Base-by-base conservation (phyloP, 2,797 vertebrate genomes). In the Alosa sapidissima region DNA sequence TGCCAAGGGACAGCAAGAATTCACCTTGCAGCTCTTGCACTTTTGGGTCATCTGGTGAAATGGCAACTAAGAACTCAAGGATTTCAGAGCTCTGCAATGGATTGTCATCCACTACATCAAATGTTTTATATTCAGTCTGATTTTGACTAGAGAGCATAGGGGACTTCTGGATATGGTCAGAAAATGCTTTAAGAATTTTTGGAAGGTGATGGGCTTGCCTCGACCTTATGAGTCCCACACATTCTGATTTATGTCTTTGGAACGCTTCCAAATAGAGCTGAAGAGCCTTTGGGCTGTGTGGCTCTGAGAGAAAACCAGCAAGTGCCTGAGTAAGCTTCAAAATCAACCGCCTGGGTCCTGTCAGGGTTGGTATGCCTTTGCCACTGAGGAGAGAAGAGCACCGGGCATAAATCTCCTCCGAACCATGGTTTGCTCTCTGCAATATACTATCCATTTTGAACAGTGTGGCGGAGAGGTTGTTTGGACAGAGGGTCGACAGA, bases 371-470 rank as follows among this genome's bases (percentile, higher is more conserved):
- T 5, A 86, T 85, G 55, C 54, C 86, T 84, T 93, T 93, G 52
- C 91, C 91, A 9, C 93, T 93, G 0, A 98, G 94, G 81, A 98
- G 91, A 54, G 92, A 48, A 0, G 87, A 88, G 84, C 97, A 98
- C 14, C 92, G 94, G 1, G 82, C 87, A 16, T 90, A 92, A 86
- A 97, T 97, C 85, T 98, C 97, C 72, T 93, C 90, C 0, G 89
- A 94, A 83, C 92, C 89, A 36, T 86, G 89, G 0, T 95, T 95
- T 0, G 36, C 92, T 19, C 90, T 91, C 58, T 96, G 94, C 86
- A 97, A 92, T 1, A 95, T 88, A 24, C 94, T 93, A n/a, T 97
- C 96, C 96, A 99, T 96, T 88, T 95, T 93, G 86, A 95, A 96
- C 65, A 97, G 86, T 0, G 94, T 94, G 0, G 97, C 94, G 0